Conservation (phyloP, 2,113 vertebrate genomes). For the Australoheros scitulus region DNA sequence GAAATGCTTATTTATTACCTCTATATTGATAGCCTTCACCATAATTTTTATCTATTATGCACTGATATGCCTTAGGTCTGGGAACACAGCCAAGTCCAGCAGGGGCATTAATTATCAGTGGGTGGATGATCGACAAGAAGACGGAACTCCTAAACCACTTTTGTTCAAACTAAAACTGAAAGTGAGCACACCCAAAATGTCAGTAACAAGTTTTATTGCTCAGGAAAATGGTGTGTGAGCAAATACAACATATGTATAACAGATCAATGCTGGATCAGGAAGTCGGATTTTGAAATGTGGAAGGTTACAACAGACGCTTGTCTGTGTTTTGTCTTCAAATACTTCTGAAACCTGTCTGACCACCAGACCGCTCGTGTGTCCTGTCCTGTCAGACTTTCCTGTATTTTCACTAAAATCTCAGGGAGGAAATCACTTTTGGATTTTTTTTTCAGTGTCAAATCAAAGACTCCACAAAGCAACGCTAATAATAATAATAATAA, state of each 20-base stretch:
- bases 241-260: not conserved
- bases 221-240: not conserved
- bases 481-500: not conserved
- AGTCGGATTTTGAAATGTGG: not conserved
- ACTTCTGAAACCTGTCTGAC: not conserved
- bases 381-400: not conserved
- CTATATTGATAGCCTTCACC: not conserved
- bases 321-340: not conserved
- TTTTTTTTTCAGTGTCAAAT: not conserved
- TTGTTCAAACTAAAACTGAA: conserved; percentile 19
- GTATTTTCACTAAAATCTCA: not conserved
- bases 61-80: not conserved
- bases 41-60: not conserved
- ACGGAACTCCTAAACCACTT: not conserved
- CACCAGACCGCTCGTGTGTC: not conserved
- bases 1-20: not conserved
- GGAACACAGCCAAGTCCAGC: not conserved
- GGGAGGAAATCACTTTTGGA: not conserved
- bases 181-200: not conserved
- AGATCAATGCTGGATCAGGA: not conserved
- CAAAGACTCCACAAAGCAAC: not conserved
- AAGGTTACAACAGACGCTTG: not conserved
- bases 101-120: not conserved
- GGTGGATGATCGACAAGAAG: not conserved
- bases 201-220: not conserved